Evolutionary conservation across 2,113 vertebrate genomes (phyloP).

Genomic region (Myodes glareolus): DNA sequence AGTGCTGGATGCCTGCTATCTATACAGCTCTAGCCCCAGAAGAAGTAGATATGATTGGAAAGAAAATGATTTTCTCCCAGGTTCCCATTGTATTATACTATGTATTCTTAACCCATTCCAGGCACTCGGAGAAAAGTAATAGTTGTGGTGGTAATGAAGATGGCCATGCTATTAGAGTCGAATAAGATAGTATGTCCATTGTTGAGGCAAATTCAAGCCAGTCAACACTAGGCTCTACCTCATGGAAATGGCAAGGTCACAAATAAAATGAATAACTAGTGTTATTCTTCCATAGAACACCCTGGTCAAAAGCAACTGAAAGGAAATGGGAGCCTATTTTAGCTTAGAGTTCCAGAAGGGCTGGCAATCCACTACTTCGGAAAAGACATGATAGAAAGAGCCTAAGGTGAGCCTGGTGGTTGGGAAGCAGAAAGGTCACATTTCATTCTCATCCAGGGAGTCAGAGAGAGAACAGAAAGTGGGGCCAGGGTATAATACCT

Average conservation of each 20-base stretch:
- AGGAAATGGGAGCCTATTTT: too few species aligned
- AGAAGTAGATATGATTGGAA: not conserved
- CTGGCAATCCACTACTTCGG: not conserved
- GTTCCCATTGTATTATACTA: not conserved
- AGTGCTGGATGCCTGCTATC: not conserved
- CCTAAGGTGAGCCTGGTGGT: too few species aligned
- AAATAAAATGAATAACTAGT: not conserved
- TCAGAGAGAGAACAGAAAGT: not conserved
- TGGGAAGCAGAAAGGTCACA: not conserved
- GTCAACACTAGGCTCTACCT: not conserved
- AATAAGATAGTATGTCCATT: not conserved
- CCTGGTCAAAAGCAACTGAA: not conserved
- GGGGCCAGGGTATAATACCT: too few species aligned
- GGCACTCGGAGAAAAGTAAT: not conserved
- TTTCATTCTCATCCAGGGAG: not conserved
- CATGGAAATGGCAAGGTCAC: not conserved
- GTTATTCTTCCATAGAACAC: not conserved
- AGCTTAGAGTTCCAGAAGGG: not conserved
- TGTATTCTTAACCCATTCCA: not conserved
- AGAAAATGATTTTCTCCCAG: not conserved
- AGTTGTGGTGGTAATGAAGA: not conserved
- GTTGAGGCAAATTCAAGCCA: constrained; percentile 9
- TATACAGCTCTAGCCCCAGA: not conserved
- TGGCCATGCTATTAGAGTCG: not conserved
- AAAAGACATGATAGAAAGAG: not conserved